Percentiles rank a stretch among this genome's conserved stretches.
These are phyloP conservation scores for Pseudocheirus occidentalis DNA, from an alignment of 2,797 vertebrate genomes.

Conservation along the genomic window DNA sequence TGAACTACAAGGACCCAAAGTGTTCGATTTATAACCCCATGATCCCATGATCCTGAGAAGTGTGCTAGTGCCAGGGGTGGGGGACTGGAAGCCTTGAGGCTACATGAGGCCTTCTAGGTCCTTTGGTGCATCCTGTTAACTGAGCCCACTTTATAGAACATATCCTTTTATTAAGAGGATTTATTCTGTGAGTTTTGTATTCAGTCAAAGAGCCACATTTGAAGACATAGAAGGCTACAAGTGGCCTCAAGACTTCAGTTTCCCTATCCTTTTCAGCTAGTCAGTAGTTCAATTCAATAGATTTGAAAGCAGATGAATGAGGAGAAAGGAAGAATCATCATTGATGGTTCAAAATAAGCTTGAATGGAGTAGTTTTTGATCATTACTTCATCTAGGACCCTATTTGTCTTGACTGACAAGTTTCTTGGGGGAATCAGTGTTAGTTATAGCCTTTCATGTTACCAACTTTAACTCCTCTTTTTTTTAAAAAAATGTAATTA, in stretches of 20 bases:
- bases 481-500: neutral
- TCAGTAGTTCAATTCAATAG: neutral
- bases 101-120: no score
- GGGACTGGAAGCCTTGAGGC: no score
- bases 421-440: neutral
- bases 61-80: no score
- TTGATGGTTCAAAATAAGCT: neutral
- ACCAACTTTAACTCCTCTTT: neutral
- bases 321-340: neutral
- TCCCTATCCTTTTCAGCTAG: neutral
- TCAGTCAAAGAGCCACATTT: no score
- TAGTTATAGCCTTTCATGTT: neutral
- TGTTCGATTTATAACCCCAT: neutral
- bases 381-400: neutral
- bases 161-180: no score
- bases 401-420: neutral
- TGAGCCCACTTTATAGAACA: no score
- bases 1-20: neutral
- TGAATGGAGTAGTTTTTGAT: neutral
- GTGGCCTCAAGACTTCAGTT: no score
- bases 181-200: no score
- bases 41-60: neutral
- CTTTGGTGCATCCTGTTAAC: no score
- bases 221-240: no score
- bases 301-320: neutral